Base-by-base conservation (phyloP, 2,888 invertebrate species). In the Augiades crinisus region DNA sequence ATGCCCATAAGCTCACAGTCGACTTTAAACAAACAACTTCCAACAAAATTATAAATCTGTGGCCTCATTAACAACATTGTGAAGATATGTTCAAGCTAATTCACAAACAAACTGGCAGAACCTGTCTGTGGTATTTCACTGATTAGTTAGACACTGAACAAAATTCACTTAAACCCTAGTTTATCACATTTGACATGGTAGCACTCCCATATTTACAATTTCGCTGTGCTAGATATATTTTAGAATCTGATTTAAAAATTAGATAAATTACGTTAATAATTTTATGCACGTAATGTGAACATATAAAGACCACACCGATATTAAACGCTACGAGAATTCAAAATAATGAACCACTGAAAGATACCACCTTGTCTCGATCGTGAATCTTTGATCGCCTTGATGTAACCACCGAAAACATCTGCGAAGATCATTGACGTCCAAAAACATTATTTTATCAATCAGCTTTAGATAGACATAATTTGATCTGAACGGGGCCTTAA, bases 251-350 rank as follows among this genome's bases (percentile, higher is more conserved):
- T 78, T 80, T 65, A 72, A 78, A 83, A 79, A 78, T 77, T 61
- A 65, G 43, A 61, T 50, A 81, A 73, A 73, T 77, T 79, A 77
- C 67, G 73, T 72, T 80, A 78, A 75, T 78, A 81, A 76, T 65
- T 80, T 81, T 50, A 43, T 43, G 41, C 36, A 41, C 78, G 75
- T 78, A 83, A 87, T 74, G 78, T 70, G 79, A 86, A 86, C 82
- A 82, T 68, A 78, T 81, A 83, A 84, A 84, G 81, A 87, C 89
- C 88, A 89, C 89, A 89, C 87, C 89, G 79, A 87, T 82, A 75
- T 75, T 81, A 78, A 76, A 79, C 63, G 68, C 83, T 86, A 89
- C 76, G 78, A 86, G 78, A 84, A 80, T 82, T 76, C 70, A 81
- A 83, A 83, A 75, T 79, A 75, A 83, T 75, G 63, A 74, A 78